Percentiles rank a stretch among this genome's conserved stretches.
Evolutionary conservation across 2,888 invertebrate species (phyloP).

Genomic region (Caenorhabditis uteleia): DNA sequence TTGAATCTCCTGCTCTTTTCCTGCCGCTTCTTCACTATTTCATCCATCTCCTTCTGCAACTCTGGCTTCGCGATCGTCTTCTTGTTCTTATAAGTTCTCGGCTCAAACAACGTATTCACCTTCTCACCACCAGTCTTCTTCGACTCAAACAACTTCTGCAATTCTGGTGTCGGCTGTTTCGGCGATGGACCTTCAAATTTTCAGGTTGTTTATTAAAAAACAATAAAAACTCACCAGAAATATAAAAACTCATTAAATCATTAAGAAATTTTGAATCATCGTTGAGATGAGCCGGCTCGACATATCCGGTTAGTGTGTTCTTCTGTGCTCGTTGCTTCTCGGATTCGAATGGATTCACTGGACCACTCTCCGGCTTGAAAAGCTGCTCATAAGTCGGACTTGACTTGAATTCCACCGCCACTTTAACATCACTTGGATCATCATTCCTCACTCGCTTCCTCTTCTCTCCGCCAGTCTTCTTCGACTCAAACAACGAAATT

Average conservation of each 20-base stretch:
- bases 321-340: slow-evolving; percentile 85
- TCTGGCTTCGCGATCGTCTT: slow-evolving; percentile 87
- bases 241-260: too few relatives aligned
- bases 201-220: too few relatives aligned
- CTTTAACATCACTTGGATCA: slow-evolving; percentile 88
- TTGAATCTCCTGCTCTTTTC: slow-evolving; percentile 92
- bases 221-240: slow-evolving; percentile 75
- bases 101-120: slow-evolving; percentile 75
- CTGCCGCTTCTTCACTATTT: slow-evolving; percentile 86
- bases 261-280: too few relatives aligned
- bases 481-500: slow-evolving; percentile 83
- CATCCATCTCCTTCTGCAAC: slow-evolving; percentile 90
- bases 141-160: slow-evolving; percentile 85
- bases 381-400: slow-evolving; percentile 95
- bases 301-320: slow-evolving; percentile 90
- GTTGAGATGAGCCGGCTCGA: slow-evolving; percentile 92
- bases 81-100: slow-evolving; percentile 83
- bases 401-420: too few relatives aligned
- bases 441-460: slow-evolving; percentile 85
- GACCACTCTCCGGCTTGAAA: slow-evolving; percentile 85
- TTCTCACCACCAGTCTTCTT: slow-evolving; percentile 70
- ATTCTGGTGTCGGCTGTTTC: too few relatives aligned
- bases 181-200: slow-evolving; percentile 83
- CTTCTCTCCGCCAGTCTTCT: slow-evolving; percentile 70
- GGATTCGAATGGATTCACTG: slow-evolving; percentile 89